Percentiles rank a stretch among this genome's conserved stretches.
phyloP scores from a whole-genome alignment of 2,888 invertebrate genomes.

The Polyommatus iphigenia region DNA sequence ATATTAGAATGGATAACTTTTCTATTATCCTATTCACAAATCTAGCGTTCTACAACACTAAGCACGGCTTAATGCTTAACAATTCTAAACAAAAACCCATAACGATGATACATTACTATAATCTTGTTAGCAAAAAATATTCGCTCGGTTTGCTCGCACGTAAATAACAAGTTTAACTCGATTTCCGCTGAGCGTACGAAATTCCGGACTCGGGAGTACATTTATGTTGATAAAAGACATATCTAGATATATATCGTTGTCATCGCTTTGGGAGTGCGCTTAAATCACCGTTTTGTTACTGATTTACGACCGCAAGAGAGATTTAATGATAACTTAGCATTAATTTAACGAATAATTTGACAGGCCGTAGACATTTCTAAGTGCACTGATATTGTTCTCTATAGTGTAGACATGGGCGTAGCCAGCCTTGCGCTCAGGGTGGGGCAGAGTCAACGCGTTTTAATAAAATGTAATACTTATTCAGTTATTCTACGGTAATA shows the following conservation, averaged over 20 bases:
- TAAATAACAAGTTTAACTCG: slow-evolving; percentile 13
- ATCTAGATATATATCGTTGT: neutral
- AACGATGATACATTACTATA: slow-evolving; percentile 6
- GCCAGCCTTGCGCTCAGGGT: too few species aligned
- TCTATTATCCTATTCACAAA: neutral
- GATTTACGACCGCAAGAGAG: neutral
- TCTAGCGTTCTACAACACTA: neutral
- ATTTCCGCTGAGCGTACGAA: neutral
- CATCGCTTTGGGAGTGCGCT: neutral
- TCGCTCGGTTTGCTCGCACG: neutral
- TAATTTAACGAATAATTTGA: neutral
- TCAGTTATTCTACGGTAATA: too few species aligned
- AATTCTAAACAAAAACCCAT: neutral
- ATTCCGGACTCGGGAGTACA: neutral
- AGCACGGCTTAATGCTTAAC: neutral
- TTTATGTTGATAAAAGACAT: neutral
- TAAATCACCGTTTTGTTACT: neutral
- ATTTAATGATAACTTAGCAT: neutral
- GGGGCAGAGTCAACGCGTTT: too few species aligned
- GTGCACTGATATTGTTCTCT: too few species aligned
- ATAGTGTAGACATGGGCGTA: too few species aligned
- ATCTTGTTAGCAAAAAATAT: slow-evolving; percentile 1
- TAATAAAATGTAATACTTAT: too few species aligned
- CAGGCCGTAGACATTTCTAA: neutral
- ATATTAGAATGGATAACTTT: too few species aligned